Percentiles rank a stretch among this genome's conserved stretches.
phyloP scores from a whole-genome alignment of 2,113 vertebrate species.

The Haemorhous mexicanus region DNA sequence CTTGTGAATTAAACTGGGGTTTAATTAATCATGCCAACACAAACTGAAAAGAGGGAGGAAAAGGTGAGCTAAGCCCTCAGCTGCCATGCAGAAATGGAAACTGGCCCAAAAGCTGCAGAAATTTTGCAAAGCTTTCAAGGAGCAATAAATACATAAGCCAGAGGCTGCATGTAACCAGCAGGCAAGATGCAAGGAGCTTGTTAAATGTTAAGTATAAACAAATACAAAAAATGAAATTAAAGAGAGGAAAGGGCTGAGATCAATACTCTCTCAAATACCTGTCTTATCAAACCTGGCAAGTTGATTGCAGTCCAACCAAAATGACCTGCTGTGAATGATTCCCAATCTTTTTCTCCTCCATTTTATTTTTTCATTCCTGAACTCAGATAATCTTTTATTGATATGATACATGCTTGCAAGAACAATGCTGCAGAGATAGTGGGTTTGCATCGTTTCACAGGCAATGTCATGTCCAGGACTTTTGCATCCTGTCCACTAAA shows the following conservation, averaged over 20 bases:
- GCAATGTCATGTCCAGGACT: conserved; percentile 10
- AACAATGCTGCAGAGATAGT: not conserved
- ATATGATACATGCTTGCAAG: not conserved
- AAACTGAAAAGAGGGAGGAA: not conserved
- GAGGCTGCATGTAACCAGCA: not conserved
- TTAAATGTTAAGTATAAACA: not conserved
- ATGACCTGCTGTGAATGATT: conserved; percentile 39
- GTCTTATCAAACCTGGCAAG: conserved; percentile 25
- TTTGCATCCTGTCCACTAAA: not conserved
- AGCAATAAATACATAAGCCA: not conserved
- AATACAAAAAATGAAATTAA: conserved; percentile 37
- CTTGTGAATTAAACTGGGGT: not conserved
- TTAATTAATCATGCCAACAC: not conserved
- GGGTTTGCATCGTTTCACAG: conserved; percentile 16
- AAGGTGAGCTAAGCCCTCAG: not conserved
- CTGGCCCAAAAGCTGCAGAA: not conserved
- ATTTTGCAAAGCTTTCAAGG: not conserved
- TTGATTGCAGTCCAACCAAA: conserved; percentile 16
- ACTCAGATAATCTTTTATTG: conserved; percentile 23
- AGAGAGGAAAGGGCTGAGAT: conserved; percentile 21
- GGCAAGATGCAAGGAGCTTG: not conserved
- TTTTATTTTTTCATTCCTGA: conserved; percentile 27
- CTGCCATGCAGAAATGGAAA: fast-evolving
- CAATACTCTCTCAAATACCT: conserved; percentile 23
- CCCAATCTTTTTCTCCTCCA: conserved; percentile 4